phyloP scores from a whole-genome alignment of 2,797 vertebrate genomes.

The Scarus forsteni region DNA sequence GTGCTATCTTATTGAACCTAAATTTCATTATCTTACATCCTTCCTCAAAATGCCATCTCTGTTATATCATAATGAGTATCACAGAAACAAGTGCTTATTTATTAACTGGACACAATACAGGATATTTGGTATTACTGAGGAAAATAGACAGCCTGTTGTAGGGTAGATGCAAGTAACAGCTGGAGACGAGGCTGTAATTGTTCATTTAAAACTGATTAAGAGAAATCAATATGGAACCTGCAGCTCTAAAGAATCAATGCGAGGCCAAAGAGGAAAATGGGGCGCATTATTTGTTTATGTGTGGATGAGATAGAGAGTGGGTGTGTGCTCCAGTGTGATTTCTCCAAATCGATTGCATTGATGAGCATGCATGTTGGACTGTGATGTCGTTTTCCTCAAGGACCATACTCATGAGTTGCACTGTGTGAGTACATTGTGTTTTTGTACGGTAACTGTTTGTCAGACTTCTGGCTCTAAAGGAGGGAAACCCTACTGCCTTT shows the following conservation, averaged over 20 bases:
- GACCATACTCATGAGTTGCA: not conserved
- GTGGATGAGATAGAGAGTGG: conserved; percentile 22
- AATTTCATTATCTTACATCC: no score
- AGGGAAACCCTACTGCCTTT: no score
- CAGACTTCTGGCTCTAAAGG: no score
- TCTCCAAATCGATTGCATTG: conserved; percentile 23
- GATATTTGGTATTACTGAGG: conserved; percentile 18
- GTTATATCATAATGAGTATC: conserved; percentile 1
- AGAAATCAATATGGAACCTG: conserved; percentile 70
- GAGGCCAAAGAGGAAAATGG: conserved; percentile 18
- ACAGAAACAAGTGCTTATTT: not conserved
- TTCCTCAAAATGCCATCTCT: no score
- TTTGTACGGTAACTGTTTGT: not conserved
- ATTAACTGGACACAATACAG: not conserved
- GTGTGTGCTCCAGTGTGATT: not conserved
- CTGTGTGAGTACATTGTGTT: not conserved
- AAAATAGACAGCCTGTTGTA: conserved; percentile 39
- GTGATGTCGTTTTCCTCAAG: conserved; percentile 10
- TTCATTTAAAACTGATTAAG: conserved; percentile 82
- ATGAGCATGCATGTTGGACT: conserved; percentile 14
- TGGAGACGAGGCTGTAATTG: conserved; percentile 69
- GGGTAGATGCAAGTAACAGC: conserved; percentile 48
- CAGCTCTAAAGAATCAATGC: conserved; percentile 62
- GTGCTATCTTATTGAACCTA: no score
- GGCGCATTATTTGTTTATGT: conserved; percentile 36